A percentile compares a stretch with the other conserved stretches of the same genome.
phyloP scores from a whole-genome alignment of 2,113 vertebrate species.

The Hippocampus barbouri region DNA sequence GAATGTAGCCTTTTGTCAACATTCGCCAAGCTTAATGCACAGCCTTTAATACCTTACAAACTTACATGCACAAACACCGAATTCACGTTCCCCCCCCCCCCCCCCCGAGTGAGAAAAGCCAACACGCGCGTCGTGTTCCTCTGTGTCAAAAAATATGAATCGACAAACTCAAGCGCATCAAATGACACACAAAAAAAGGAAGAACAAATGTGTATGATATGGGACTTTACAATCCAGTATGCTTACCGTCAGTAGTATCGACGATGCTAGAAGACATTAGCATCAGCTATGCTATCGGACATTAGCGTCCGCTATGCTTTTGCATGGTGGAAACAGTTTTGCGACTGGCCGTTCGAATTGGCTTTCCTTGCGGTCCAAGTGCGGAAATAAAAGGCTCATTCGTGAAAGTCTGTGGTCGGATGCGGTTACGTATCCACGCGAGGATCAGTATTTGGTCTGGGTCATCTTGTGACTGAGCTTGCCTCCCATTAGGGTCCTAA shows the following conservation, averaged over 20 bases:
- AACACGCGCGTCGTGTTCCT: no score
- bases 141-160: no score
- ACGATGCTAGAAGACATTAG: neutral
- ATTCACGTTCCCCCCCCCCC: neutral
- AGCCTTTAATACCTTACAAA: constrained; percentile 6
- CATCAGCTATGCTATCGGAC: neutral
- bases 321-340: neutral
- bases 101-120: no score
- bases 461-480: neutral
- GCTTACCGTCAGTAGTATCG: neutral
- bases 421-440: neutral
- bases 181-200: neutral
- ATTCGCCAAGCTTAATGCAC: constrained; percentile 4
- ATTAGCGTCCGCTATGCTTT: no score
- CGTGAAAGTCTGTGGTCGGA: neutral
- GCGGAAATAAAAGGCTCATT: no score
- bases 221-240: neutral
- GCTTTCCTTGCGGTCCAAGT: no score
- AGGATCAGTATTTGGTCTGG: neutral
- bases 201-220: neutral
- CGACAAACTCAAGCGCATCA: neutral
- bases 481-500: neutral
- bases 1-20: constrained; percentile 9
- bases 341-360: neutral
- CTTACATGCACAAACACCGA: neutral